Conservation (phyloP, 2,113 vertebrate genomes). For the Alouatta palliata region DNA sequence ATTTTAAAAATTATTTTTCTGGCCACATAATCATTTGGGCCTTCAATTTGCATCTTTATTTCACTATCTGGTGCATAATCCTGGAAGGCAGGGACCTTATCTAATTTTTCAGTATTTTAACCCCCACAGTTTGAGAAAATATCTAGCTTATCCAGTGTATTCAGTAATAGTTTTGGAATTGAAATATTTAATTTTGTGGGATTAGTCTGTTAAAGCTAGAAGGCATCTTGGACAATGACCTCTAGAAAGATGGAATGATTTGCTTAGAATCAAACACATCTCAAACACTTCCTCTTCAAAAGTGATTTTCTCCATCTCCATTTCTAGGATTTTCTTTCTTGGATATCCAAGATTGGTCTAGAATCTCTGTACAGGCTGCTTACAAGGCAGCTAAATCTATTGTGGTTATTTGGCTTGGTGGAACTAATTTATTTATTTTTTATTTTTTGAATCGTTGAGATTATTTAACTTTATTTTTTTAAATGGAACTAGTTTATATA, state of each 20-base stretch:
- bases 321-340: neutral
- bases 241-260: neutral
- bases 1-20: neutral
- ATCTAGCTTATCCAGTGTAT: neutral
- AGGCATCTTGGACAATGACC: neutral
- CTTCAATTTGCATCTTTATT: neutral
- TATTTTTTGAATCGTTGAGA: too few species aligned
- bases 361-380: neutral
- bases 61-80: neutral
- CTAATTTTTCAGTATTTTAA: conserved; percentile 2
- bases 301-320: neutral
- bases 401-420: neutral
- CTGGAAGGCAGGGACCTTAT: neutral
- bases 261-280: neutral
- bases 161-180: conserved; percentile 14
- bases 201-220: neutral
- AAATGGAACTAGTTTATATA: neutral
- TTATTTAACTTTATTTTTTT: too few species aligned
- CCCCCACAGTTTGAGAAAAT: neutral
- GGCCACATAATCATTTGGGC: neutral
- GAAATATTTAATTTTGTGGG: neutral
- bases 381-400: neutral
- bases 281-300: neutral
- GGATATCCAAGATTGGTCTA: neutral
- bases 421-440: neutral